Evolutionary conservation across 2,113 vertebrate genomes (phyloP).

Genomic region (Sander vitreus): DNA sequence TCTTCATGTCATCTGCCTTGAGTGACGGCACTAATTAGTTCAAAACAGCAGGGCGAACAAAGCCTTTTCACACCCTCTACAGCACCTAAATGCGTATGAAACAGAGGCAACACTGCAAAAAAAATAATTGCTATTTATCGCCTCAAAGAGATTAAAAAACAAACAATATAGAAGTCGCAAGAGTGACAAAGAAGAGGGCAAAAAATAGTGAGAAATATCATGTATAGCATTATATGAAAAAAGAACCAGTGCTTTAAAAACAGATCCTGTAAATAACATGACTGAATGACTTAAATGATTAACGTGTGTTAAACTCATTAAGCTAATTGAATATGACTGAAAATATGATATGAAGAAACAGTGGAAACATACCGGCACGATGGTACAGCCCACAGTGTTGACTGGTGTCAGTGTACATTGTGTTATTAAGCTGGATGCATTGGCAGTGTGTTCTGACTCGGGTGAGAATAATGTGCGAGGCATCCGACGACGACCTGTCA

Average conservation of each 20-base stretch:
- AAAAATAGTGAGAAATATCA: not conserved
- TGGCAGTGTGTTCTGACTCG: not conserved
- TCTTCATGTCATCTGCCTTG: slow-evolving; percentile 26
- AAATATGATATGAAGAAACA: slow-evolving; percentile 71
- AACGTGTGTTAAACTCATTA: slow-evolving; percentile 79
- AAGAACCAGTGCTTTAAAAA: slow-evolving; percentile 9
- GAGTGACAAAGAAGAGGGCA: not conserved
- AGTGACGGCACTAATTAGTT: slow-evolving; percentile 43
- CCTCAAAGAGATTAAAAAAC: slow-evolving; percentile 60
- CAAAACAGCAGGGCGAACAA: not conserved
- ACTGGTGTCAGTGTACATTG: slow-evolving; percentile 26
- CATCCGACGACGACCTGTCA: slow-evolving; percentile 7
- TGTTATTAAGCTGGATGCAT: slow-evolving; percentile 13
- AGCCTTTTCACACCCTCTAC: slow-evolving; percentile 30
- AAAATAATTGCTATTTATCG: slow-evolving; percentile 87
- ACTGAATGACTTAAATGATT: slow-evolving; percentile 51
- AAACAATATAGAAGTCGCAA: not conserved
- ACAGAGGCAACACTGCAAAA: slow-evolving; percentile 44
- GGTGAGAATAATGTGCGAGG: slow-evolving; percentile 1
- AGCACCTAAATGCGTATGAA: slow-evolving; percentile 23
- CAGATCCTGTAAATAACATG: slow-evolving; percentile 84
- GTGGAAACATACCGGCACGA: not conserved
- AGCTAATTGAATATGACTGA: slow-evolving; percentile 38
- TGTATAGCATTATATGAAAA: not conserved
- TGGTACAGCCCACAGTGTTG: not conserved